Base-by-base conservation (phyloP, 2,797 vertebrate genomes). In the Melanotaenia maccullochi region DNA sequence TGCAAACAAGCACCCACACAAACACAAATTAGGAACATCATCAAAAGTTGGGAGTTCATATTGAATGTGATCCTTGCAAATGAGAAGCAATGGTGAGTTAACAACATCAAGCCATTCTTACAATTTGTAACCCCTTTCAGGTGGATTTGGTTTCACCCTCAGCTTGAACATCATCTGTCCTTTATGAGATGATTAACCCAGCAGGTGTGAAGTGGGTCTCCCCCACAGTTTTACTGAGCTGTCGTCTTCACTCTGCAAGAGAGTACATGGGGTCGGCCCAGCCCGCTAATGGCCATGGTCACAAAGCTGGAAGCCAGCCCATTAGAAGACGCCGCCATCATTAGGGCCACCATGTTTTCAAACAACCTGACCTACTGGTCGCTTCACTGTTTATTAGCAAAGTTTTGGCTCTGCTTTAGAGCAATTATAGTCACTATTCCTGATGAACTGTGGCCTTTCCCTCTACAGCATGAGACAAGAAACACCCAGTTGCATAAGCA, bases 171-270 rank as follows among this genome's bases (percentile, higher is more conserved):
- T 86, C 76, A 63, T 76, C 80, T 65, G 78, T 85, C 79, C 76
- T 75, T 75, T 73, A 60, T 79, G 79, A 90, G 84, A 89, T 77
- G 74, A 88, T 92, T 91, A 91, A 91, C 88, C 90, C 80, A 87
- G 83, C 87, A 87, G 90, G 87, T 90, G 85, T 55, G 81, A 82
- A 85, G 81, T 85, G 84, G 87, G 61, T 55, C 79, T 73, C 73
- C 22, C 86, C 87, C 83, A 84, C 86, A 82, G 82, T 84, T 90
- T 88, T 82, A 83, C 80, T 51, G 70, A 82, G 81, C 88, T 68
- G 82, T 83, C 76, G 47, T 78, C 76, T 80, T 72, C 74, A 54
- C 83, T 85, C 84, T 75, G 78, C 63, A 1, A 49, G 85, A 74
- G 84, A 82, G 75, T 75, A 79, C 85, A 75, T 71, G 68, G 84